phyloP scores from a whole-genome alignment of 2,888 invertebrate species.

The Abrostola tripartita region DNA sequence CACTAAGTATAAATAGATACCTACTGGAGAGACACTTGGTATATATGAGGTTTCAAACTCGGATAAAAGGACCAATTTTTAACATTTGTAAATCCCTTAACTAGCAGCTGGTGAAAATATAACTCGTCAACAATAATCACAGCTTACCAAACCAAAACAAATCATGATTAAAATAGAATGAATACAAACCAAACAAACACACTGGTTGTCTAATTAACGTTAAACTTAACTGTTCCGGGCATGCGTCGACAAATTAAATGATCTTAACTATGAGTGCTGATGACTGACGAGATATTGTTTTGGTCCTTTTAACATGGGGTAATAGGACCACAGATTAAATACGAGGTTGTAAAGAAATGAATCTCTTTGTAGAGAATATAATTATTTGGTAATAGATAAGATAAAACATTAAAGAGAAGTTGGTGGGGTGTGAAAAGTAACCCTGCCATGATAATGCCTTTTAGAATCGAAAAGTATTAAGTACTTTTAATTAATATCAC shows the following conservation, averaged over 20 bases:
- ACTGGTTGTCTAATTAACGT: constrained; percentile 44
- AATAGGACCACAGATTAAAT: background rate
- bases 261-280: constrained; percentile 30
- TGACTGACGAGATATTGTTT: constrained; percentile 34
- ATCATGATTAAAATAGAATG: constrained; percentile 36
- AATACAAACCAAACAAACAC: constrained; percentile 36
- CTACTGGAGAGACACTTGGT: too few relatives aligned
- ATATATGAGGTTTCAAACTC: too few relatives aligned
- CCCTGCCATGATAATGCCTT: too few relatives aligned
- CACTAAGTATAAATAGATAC: too few relatives aligned
- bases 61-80: too few relatives aligned
- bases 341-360: background rate
- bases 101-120: too few relatives aligned
- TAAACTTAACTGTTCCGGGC: constrained; percentile 40
- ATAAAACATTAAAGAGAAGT: background rate
- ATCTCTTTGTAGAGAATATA: too few relatives aligned
- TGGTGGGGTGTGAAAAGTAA: background rate
- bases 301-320: constrained; percentile 17
- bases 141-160: constrained; percentile 14
- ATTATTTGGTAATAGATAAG: too few relatives aligned
- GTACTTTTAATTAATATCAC: background rate
- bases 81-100: too few relatives aligned
- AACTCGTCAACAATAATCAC: constrained; percentile 1
- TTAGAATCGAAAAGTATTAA: background rate
- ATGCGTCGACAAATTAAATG: constrained; percentile 50